A percentile compares a stretch with the other conserved stretches of the same genome.
Conservation (phyloP, 2,797 vertebrate species). For the Tinamus major region DNA sequence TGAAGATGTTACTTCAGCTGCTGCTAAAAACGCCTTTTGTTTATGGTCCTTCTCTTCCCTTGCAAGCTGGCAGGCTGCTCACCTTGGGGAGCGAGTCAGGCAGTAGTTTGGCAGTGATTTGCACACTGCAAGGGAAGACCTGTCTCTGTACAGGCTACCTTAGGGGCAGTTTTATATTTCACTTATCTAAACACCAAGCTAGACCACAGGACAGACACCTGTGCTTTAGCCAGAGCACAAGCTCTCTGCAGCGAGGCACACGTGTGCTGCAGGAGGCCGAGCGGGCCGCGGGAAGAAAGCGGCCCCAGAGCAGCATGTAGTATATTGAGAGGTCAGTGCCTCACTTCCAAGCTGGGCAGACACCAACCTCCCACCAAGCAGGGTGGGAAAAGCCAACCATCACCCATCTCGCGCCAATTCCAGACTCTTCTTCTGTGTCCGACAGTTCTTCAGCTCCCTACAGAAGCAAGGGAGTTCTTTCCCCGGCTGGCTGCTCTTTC, state of each 20-base stretch:
- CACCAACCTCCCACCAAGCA: neutral
- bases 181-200: neutral
- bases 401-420: neutral
- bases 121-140: neutral
- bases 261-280: neutral
- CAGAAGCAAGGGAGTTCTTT: slow-evolving; percentile 92
- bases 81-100: neutral
- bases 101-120: neutral
- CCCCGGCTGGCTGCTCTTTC: slow-evolving; percentile 82
- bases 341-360: neutral
- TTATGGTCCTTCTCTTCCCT: neutral
- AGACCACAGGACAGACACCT: neutral
- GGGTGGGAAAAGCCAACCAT: neutral
- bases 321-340: neutral
- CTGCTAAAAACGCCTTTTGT: neutral
- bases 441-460: slow-evolving; percentile 53
- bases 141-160: neutral
- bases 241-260: slow-evolving; percentile 3
- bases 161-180: neutral
- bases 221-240: neutral
- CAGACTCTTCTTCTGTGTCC: neutral
- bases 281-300: neutral
- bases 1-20: neutral
- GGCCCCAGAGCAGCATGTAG: neutral
- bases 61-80: neutral